Base-by-base conservation (phyloP, 1,140 invertebrate genomes). In the Metaphire vulgaris region DNA sequence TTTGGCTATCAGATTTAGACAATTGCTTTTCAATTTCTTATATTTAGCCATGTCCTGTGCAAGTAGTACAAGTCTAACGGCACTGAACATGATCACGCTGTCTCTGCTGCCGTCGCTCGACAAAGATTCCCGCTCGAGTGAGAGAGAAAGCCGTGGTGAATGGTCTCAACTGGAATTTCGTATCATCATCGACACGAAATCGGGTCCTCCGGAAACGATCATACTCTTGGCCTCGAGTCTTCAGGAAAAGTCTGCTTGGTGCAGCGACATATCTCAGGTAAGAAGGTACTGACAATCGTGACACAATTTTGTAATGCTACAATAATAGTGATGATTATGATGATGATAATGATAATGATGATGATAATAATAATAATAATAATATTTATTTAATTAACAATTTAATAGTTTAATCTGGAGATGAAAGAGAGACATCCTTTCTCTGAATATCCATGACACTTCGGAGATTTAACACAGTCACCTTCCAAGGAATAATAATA, bases 241-340 rank as follows among this genome's bases (percentile, higher is more conserved):
- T 70, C 91, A 96, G 87, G 94, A 97, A 82, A 97, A 97, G 86
- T 91, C 93, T 12, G 94, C 93, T 0, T 97, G 95, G 95, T 94
- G 95, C 78, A 93, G 92, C 80, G 95, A 97, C 83, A 93, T 97
- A 75, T 93, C 91, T 78, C 91, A 91, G 87, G 90, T 90, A 80
- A 79, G 74, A 65, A 15, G 56, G 14, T 65, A 15, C 56, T 14
- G 14, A 15, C 56, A n/a, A 14, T 65, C 56, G 56, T 15, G n/a
- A 65, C n/a, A 14, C 14, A 65, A 15, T 15, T 65, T 65, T 15
- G 14, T 65, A 65, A 15, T 65, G n/a, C n/a, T 65, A 65, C n/a
- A 15, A 65, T 65, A 15, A 65, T 65, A 15, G n/a, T 65, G 14
- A 65, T 65, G 14, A 65, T 65, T 65, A 65, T n/a, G n/a, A n/a